phyloP scores from a whole-genome alignment of 1,140 invertebrate species.

The Aplysia californica region DNA sequence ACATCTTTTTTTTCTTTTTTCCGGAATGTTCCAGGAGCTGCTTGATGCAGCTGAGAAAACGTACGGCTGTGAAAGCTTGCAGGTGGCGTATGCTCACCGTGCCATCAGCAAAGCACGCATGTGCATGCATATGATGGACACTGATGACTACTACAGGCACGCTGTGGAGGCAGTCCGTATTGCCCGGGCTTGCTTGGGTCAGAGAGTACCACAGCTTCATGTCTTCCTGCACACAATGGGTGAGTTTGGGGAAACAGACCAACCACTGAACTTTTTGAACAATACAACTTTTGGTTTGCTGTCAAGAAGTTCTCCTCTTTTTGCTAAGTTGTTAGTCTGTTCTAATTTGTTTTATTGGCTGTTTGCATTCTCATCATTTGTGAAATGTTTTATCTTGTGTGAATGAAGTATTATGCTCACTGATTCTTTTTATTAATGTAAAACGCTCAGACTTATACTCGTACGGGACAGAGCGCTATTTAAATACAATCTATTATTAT shows the following conservation, averaged over 20 bases:
- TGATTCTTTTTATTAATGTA: too few relatives aligned
- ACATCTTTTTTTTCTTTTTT: neutral
- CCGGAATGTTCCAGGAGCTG: too few relatives aligned
- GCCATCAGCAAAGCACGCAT: constrained; percentile 56
- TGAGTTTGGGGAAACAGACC: constrained; percentile 32
- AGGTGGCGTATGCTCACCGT: constrained; percentile 53
- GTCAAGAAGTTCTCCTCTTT: too few relatives aligned
- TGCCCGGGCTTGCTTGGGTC: constrained; percentile 45
- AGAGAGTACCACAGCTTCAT: constrained; percentile 50
- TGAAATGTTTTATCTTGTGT: too few relatives aligned
- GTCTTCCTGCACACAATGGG: constrained; percentile 60
- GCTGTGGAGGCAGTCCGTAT: constrained; percentile 56
- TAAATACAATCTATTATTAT: neutral
- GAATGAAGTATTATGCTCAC: too few relatives aligned
- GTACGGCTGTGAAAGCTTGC: constrained; percentile 56
- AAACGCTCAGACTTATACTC: too few relatives aligned
- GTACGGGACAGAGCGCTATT: neutral
- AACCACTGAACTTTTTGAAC: too few relatives aligned
- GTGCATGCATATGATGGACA: constrained; percentile 49
- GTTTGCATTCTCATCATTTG: too few relatives aligned
- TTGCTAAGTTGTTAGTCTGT: too few relatives aligned
- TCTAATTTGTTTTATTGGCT: too few relatives aligned
- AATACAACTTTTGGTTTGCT: too few relatives aligned
- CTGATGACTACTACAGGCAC: constrained; percentile 50
- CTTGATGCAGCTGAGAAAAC: constrained; percentile 48